Evolutionary conservation across 2,797 vertebrate genomes (phyloP).

Genomic region (Tokudaia muenninki): DNA sequence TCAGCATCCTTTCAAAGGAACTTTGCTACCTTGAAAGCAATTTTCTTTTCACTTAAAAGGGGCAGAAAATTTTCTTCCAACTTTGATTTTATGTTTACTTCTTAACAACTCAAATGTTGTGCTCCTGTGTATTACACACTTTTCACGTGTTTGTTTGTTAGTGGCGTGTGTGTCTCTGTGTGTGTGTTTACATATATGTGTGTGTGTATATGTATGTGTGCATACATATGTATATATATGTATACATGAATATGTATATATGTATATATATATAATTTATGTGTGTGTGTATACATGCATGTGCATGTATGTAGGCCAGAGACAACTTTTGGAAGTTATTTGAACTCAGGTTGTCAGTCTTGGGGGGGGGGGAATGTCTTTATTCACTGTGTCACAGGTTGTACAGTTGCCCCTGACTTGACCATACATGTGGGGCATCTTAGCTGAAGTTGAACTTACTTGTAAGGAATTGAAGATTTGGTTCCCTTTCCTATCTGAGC

Average conservation of each 20-base stretch:
- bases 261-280: background rate
- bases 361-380: background rate
- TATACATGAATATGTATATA: background rate
- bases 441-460: background rate
- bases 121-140: background rate
- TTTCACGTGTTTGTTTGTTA: background rate
- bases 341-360: background rate
- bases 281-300: no score
- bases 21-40: background rate
- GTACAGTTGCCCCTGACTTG: background rate
- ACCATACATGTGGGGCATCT: background rate
- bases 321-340: background rate
- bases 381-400: background rate
- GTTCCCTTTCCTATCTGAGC: background rate
- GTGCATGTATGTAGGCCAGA: background rate
- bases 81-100: slow-evolving; percentile 15
- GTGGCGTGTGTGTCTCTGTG: no score
- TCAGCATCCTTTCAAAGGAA: background rate
- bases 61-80: background rate
- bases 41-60: slow-evolving; percentile 29
- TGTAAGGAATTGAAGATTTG: background rate
- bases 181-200: background rate
- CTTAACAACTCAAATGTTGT: background rate
- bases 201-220: background rate
- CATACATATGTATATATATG: background rate